Base-by-base conservation (phyloP, 2,888 invertebrate genomes). In the Phaonia tiefii region DNA sequence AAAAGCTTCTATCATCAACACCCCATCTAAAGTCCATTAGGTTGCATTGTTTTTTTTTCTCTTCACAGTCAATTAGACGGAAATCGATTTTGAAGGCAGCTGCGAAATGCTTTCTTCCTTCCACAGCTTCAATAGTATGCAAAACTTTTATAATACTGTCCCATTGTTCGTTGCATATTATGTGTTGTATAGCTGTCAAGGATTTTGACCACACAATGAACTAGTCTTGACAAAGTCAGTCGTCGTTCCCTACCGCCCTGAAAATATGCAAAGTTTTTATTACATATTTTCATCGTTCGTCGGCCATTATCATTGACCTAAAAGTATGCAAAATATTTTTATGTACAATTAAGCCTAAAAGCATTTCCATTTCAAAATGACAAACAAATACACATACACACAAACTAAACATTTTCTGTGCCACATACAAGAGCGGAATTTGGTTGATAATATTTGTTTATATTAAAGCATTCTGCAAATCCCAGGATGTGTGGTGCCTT, bases 301-400 rank as follows among this genome's bases (percentile, higher is more conserved):
- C 67, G 67, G 70, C 66, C 65, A 71, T 75, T 74, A 74, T 42
- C 54, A 42, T 54, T 73, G 26, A 26, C 69, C 69, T 69, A 69
- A 69, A 69, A 69, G 69, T 69, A 69, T 69, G 54, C 69, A 51
- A 69, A 39, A 54, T 69, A 69, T 39, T 51, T 69, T 25, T 65
- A 39, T 63, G 66, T 58, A n/a, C 46, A 46, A 46, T 67, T 74
- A 58, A 74, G 56, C 74, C 56, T 56, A 20, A 58, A 67, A 74
- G 66, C 66, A 44, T 66, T 54, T 31, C 8, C 58, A 46, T 44
- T 22, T 56, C 15, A 11, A 42, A 13, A 42, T 15, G 4, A 4
- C 44, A 17, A 46, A 46, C 17, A 17, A 44, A n/a, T 46, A 20
- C 11, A 22, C 22, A 20, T 51, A 5, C 20, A 22, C 3, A 3